Percentiles rank a stretch among this genome's conserved stretches.
These are phyloP conservation scores for Drosophila neutralis DNA, from an alignment of 2,888 invertebrate species.

Conservation along the genomic window DNA sequence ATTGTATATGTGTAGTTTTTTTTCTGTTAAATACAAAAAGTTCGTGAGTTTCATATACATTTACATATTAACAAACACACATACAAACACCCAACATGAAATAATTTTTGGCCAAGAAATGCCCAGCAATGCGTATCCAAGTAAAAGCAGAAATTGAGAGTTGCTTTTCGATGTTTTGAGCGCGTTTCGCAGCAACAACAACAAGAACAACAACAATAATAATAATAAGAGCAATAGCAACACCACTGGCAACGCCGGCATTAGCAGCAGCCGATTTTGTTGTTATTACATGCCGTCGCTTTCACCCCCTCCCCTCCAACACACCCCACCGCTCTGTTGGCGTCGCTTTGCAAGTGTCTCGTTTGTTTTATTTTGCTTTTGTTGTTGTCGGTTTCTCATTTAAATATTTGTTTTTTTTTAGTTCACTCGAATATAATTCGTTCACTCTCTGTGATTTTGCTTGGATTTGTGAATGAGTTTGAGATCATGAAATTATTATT, in stretches of 20 bases:
- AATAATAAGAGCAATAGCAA: constrained; percentile 22
- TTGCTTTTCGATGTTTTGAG: constrained; percentile 60
- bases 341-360: constrained; percentile 37
- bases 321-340: constrained; percentile 30
- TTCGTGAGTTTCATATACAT: constrained; percentile 38
- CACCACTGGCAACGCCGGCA: constrained; percentile 55
- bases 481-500: constrained; percentile 18
- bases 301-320: constrained; percentile 42
- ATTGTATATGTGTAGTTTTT: constrained; percentile 22
- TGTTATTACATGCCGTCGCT: constrained; percentile 66
- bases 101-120: constrained; percentile 57
- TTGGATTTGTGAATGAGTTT: constrained; percentile 47
- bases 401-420: constrained; percentile 15
- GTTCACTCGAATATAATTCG: constrained; percentile 32
- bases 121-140: constrained; percentile 68
- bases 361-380: constrained; percentile 4
- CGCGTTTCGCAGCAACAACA: constrained; percentile 37
- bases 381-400: constrained; percentile 20
- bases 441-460: constrained; percentile 9
- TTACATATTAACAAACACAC: constrained; percentile 14
- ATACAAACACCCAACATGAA: constrained; percentile 12
- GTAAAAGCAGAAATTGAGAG: constrained; percentile 78
- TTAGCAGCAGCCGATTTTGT: constrained; percentile 15
- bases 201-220: constrained; percentile 26
- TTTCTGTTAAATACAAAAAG: constrained; percentile 49